Conservation (phyloP, 2,797 vertebrate genomes). For the Sebastes trivittatus region DNA sequence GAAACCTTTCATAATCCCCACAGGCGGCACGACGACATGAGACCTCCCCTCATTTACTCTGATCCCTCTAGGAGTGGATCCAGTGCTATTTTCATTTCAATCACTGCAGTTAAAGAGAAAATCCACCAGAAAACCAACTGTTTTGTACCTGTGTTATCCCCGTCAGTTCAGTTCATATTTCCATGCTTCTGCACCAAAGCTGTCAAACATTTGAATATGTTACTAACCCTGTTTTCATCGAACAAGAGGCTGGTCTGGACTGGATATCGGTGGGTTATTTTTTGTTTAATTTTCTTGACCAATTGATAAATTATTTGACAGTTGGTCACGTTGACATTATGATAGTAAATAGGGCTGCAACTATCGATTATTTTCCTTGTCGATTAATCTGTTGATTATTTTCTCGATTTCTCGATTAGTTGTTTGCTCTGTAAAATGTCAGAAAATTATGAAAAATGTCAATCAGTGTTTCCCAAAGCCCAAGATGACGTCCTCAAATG, state of each 20-base stretch:
- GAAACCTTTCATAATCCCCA: conserved; percentile 63
- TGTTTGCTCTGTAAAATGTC: no score
- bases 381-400: no score
- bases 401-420: no score
- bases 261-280: not conserved
- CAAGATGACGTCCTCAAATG: no score
- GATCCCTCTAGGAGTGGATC: conserved; percentile 60
- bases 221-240: not conserved
- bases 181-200: not conserved
- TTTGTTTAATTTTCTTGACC: not conserved
- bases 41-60: conserved; percentile 65
- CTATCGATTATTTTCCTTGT: accelerated
- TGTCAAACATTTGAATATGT: not conserved
- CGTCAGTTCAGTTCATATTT: not conserved
- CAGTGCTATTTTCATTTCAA: conserved; percentile 50
- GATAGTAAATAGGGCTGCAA: no score
- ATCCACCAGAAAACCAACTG: conserved; percentile 24
- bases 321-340: not conserved
- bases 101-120: conserved; percentile 39
- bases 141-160: not conserved
- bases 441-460: no score
- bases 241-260: not conserved
- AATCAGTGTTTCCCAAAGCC: no score
- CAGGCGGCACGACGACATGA: conserved; percentile 45
- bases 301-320: not conserved